Percentiles rank a stretch among this genome's conserved stretches.
These are phyloP conservation scores for Ardeotis arabs DNA, from an alignment of 2,113 vertebrate genomes.

Conservation along the genomic window DNA sequence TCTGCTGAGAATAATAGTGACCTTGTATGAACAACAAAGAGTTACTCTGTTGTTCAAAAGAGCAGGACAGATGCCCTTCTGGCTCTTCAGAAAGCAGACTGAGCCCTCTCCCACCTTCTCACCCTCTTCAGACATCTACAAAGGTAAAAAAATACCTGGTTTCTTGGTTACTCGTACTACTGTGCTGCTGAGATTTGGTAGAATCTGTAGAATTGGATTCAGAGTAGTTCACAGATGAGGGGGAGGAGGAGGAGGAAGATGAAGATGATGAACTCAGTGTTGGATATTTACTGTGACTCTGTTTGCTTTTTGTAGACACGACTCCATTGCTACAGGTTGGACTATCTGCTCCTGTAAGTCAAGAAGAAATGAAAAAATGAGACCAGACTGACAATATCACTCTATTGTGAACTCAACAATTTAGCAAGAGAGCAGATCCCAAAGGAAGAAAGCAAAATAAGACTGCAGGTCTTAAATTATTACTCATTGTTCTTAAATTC, in stretches of 20 bases:
- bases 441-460: not conserved
- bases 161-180: slow-evolving; percentile 95
- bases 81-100: not conserved
- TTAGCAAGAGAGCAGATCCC: not conserved
- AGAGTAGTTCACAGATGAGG: slow-evolving; percentile 96
- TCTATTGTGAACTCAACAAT: not conserved
- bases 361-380: slow-evolving; percentile 24
- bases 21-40: not conserved
- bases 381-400: not conserved
- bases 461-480: not conserved
- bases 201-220: slow-evolving; percentile 98
- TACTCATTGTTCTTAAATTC: not conserved
- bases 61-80: not conserved
- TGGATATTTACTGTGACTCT: slow-evolving; percentile 91
- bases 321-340: slow-evolving; percentile 97
- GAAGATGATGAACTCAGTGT: slow-evolving; percentile 87
- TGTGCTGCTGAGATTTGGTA: slow-evolving; percentile 96
- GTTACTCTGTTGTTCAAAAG: not conserved
- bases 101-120: not conserved
- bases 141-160: slow-evolving; percentile 82
- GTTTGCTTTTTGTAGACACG: slow-evolving; percentile 87
- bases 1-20: not conserved
- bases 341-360: slow-evolving; percentile 88
- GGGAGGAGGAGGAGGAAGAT: slow-evolving; percentile 91
- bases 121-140: not conserved